Evolutionary conservation across 2,797 vertebrate genomes (phyloP), one percentile per base, ranked within the genome.

Genomic region (Neopelma chrysocephalum): DNA sequence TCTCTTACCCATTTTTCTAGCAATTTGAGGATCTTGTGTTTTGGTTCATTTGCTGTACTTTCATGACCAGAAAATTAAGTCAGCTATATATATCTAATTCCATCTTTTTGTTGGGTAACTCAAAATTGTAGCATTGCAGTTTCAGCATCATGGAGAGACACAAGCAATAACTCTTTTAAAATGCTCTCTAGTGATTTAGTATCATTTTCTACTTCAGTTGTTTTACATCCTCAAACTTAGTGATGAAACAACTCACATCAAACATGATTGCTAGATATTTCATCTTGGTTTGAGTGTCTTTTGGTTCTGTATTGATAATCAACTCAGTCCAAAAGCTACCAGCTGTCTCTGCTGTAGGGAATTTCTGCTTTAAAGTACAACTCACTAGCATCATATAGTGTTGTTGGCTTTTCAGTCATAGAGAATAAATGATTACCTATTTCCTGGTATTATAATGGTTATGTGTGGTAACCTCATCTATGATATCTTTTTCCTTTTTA

Each of bases 1-100:
- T 82, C 62, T 89, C 66, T 70, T 47, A 87, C 8, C 45, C 2
- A 0, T 78, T 95, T 93, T 85, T 82, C 72, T 34, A 93, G 61
- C 79, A 81, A 40, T 82, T 58, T 87, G 57, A 93, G 45, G n/a
- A 50, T 94, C 69, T 94, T 29, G 2, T 77, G 65, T 96, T 72
- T 93, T 95, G 25, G 22, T 75, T 97, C 56, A 83, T 82, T 90
- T 93, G 68, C 68, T 89, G 32, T 75, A 50, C 57, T 91, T 89
- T 72, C 68, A 58, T 65, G 57, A 85, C 47, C 27, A 66, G 76
- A 57, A 89, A 92, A 92, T 69, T 15, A 92, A 87, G 22, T 71
- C 68, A 64, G 38, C 60, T 93, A 42, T 78, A 54, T 85, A 71
- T 89, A 69, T 80, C 81, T 82, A 87, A 93, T 61, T 89, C 53